Evolutionary conservation across 2,113 vertebrate genomes (phyloP), one percentile per base, ranked within the genome.

Genomic region (Lepisosteus osseus): DNA sequence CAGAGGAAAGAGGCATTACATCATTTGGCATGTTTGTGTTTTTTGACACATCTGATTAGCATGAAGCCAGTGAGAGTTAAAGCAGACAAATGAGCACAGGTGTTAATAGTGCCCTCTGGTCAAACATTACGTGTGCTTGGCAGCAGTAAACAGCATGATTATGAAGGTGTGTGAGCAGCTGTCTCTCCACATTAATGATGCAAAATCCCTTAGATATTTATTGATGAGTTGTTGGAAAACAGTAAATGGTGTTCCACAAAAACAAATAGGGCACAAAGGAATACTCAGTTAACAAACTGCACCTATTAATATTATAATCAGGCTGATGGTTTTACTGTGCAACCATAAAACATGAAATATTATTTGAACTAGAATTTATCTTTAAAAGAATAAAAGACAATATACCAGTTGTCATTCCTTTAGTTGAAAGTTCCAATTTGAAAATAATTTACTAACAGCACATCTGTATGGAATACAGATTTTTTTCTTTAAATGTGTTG

Each of bases 31-130:
- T 54, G 66, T 54, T 15, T 67, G 44, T 54, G 8, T 54, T 13
- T 67, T 14, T 17, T 55, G 47, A 68, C 17, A 55, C 51, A 8
- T 68, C 45, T 40, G 62, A 64, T 64, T 64, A 64, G 0, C 62
- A 41, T 43, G 65, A 47, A 15, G 43, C 65, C 65, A 51, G 57
- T 8, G 65, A 67, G 65, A 67, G 14, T 68, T 54, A 9, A 17
- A 3, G 7, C 15, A 29, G 43, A 54, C 54, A 45, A 15, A 7
- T 12, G 13, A 45, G 54, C 6, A 54, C 6, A 54, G n/a, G 66
- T 54, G 66, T 12, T 54, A 54, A 68, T 40, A 68, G 66, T 8
- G 65, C 43, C 65, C 65, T 51, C 4, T 51, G 17, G 14, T 29
- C 6, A 7, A 11, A 54, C 65, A 67, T 15, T n/a, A n/a, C 1